These are phyloP conservation scores for Triplophysa siluroides DNA, from an alignment of 2,113 vertebrate genomes.

Conservation along the genomic window DNA sequence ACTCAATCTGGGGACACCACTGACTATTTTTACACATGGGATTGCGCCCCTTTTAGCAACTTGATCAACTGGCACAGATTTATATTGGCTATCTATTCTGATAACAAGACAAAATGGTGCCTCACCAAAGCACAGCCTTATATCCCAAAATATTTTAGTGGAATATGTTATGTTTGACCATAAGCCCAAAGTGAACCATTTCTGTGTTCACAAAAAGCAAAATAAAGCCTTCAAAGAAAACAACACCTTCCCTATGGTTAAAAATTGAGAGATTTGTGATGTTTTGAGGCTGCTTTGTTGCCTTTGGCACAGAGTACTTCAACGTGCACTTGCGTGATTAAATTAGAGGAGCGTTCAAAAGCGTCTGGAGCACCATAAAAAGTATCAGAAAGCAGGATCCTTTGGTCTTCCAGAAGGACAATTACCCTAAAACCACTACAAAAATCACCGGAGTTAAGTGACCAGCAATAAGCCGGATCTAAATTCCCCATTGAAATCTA, in stretches of 20 bases:
- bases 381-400: background rate
- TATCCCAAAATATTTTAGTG: background rate
- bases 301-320: slow-evolving; percentile 9
- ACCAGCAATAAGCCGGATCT: background rate
- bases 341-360: background rate
- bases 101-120: background rate
- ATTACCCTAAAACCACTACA: background rate
- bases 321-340: slow-evolving; percentile 6
- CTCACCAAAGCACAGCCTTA: background rate
- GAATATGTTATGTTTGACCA: background rate
- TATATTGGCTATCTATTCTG: background rate
- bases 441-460: background rate
- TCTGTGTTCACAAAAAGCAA: background rate
- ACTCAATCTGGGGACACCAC: too few species aligned
- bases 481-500: background rate
- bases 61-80: slow-evolving; percentile 7
- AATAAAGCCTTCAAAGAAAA: slow-evolving; percentile 6
- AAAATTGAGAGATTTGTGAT: background rate
- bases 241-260: background rate
- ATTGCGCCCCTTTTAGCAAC: too few species aligned
- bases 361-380: background rate
- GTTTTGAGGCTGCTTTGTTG: background rate
- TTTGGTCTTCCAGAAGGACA: background rate
- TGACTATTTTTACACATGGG: too few species aligned
- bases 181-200: background rate